Evolutionary conservation across 2,888 invertebrate species (phyloP).

Genomic region (Dolichopus griseipennis): DNA sequence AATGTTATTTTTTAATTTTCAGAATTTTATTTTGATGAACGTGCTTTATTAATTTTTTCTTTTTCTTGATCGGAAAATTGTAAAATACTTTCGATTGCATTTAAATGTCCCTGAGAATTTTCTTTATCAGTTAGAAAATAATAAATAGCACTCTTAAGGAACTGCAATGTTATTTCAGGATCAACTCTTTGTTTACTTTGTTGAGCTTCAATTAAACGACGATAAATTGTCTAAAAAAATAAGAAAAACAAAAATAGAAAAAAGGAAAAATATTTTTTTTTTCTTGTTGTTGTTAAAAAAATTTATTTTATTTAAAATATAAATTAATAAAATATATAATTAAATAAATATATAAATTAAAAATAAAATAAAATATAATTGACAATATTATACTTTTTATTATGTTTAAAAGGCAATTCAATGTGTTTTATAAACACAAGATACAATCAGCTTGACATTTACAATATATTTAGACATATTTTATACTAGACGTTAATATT

Average conservation of each 20-base stretch:
- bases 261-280: conserved; percentile 20
- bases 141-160: conserved; percentile 86
- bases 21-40: conserved; percentile 40
- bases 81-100: conserved; percentile 82
- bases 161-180: conserved; percentile 86
- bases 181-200: conserved; percentile 65
- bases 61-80: conserved; percentile 78
- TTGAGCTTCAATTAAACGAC: conserved; percentile 70
- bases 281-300: not conserved
- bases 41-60: conserved; percentile 65
- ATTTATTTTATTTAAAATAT: not conserved
- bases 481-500: too few species aligned
- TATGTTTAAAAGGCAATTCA: too few species aligned
- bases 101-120: conserved; percentile 76
- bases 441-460: too few species aligned
- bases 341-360: too few species aligned
- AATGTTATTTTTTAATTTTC: not conserved
- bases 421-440: too few species aligned
- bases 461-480: too few species aligned
- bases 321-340: not conserved
- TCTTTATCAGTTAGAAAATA: conserved; percentile 86
- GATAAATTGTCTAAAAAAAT: conserved; percentile 65
- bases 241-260: conserved; percentile 20
- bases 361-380: not conserved
- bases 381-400: not conserved